These are phyloP conservation scores for Sebastolobus alascanus DNA, from an alignment of 2,797 vertebrate genomes.

Conservation along the genomic window DNA sequence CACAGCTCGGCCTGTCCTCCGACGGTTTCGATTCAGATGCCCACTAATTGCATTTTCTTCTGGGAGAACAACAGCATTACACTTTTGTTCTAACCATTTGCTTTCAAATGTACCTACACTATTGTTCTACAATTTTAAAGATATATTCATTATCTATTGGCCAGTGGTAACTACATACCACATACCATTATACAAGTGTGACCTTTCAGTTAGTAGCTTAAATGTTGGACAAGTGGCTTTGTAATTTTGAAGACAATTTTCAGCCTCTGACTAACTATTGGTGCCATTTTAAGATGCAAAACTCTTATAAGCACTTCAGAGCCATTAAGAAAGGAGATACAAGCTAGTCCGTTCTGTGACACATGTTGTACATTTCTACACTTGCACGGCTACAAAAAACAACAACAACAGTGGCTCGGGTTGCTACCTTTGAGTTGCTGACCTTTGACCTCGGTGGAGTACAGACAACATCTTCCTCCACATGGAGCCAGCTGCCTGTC, in stretches of 20 bases:
- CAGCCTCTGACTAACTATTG: neutral
- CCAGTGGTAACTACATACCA: too few species aligned
- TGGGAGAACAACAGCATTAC: neutral
- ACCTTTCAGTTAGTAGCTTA: too few species aligned
- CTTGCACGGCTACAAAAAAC: neutral
- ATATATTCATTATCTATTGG: too few species aligned
- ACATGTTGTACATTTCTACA: neutral
- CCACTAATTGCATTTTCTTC: slow-evolving; percentile 16
- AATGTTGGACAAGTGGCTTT: too few species aligned
- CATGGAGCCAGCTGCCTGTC: slow-evolving; percentile 45
- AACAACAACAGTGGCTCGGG: slow-evolving; percentile 9
- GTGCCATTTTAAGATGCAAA: neutral
- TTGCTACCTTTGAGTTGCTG: slow-evolving; percentile 46
- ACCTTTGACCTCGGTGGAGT: slow-evolving; percentile 51
- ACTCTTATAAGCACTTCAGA: neutral
- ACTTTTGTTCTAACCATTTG: neutral
- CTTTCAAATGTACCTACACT: neutral
- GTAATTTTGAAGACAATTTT: neutral
- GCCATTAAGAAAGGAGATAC: neutral
- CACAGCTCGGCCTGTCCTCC: slow-evolving; percentile 4
- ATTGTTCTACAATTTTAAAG: too few species aligned
- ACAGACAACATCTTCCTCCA: slow-evolving; percentile 31
- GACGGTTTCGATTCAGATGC: slow-evolving; percentile 17
- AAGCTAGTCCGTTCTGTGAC: neutral
- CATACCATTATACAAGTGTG: too few species aligned